Base-by-base conservation (phyloP, 2,888 invertebrate species). In the Orchesella flavescens region DNA sequence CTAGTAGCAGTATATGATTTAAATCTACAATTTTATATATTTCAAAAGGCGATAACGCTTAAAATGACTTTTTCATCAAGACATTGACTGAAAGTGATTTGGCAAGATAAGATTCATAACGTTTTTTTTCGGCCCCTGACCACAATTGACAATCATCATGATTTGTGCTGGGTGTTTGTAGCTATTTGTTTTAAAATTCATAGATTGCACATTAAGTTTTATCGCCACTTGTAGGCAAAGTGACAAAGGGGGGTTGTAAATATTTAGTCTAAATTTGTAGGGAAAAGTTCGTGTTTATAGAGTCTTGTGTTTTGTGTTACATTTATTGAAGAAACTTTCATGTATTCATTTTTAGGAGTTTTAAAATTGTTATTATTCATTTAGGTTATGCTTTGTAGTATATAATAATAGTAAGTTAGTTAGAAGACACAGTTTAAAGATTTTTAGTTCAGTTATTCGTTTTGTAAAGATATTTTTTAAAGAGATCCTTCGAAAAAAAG, bases 81-180 rank as follows among this genome's bases (percentile, higher is more conserved):
- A 72, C 72, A 72, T 55, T 72, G 53, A 72, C 68, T 80, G 74
- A 80, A 80, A 80, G 80, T 73, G 65, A 73, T 80, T 80, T 80
- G 80, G 80, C 80, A 80, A 80, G 73, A 59, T 74, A 74, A 73
- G 71, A 73, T 74, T 55, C 44, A 57, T 68, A 59, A 80, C 46
- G 53, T 21, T 72, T 61, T 15, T 61, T 59, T 59, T 17, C 17
- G 21, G 34, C 34, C 34, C 34, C 34, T 46, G n/a, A 59, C 73
- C 19, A 43, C 15, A 66, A 66, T 76, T 34, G 43, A 43, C 15
- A 66, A 66, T 76, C 49, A 75, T 59, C 17, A 59, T 19, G 21
- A 13, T 59, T 34, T 34, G 12, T 21, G 19, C 12, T 59, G 19
- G 17, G 2, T 12, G 49, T 3, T 12, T n/a, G n/a, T n/a, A n/a